phyloP scores from a whole-genome alignment of 2,888 invertebrate genomes.

The Eristalinus sepulchralis region DNA sequence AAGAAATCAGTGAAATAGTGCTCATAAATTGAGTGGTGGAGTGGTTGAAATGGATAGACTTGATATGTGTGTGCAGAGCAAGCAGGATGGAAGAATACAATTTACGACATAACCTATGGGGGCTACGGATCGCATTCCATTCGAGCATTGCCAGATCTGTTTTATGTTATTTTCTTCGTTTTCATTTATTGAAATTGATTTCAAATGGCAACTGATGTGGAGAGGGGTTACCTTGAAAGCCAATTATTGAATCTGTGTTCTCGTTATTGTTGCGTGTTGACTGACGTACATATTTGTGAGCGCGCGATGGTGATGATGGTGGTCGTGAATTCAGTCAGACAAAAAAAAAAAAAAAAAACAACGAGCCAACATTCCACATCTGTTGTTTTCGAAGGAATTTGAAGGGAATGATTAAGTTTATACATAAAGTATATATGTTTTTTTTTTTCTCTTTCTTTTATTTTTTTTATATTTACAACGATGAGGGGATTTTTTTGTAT shows the following conservation, averaged over 20 bases:
- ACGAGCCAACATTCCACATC: conserved; percentile 64
- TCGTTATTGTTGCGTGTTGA: conserved; percentile 35
- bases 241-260: conserved; percentile 54
- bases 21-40: conserved; percentile 53
- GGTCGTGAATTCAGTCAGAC: conserved; percentile 17
- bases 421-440: conserved; percentile 7
- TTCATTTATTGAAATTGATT: background rate
- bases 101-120: conserved; percentile 70
- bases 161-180: background rate
- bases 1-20: conserved; percentile 64
- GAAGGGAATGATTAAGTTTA: conserved; percentile 64
- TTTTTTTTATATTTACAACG: conserved; percentile 23
- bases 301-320: conserved; percentile 16
- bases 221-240: conserved; percentile 68
- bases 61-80: background rate
- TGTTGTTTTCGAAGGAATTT: conserved; percentile 64
- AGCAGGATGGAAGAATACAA: conserved; percentile 50
- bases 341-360: conserved; percentile 30
- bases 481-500: conserved; percentile 10
- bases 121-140: conserved; percentile 67
- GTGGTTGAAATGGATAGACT: conserved; percentile 36
- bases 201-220: conserved; percentile 36
- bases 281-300: background rate
- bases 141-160: conserved; percentile 51
- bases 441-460: conserved; percentile 24